Conservation (phyloP, 23 tunicate genomes). For the Clavelina lepadiformis region DNA sequence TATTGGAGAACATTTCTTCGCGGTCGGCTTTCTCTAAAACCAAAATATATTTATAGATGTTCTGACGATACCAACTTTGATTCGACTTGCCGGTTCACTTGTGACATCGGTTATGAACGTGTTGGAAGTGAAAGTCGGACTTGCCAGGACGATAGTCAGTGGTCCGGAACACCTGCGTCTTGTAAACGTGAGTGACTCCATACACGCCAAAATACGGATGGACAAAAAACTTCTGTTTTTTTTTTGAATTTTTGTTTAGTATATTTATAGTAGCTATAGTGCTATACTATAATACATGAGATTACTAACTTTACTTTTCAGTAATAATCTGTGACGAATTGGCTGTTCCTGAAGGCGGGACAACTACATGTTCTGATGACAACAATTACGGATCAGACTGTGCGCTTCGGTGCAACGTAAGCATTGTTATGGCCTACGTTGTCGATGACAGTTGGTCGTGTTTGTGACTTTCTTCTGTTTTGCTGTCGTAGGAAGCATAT, state of each 20-base stretch:
- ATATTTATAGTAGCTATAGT: neutral
- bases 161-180: slow-evolving; percentile 48
- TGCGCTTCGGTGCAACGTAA: neutral
- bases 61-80: slow-evolving; percentile 39
- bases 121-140: slow-evolving; percentile 49
- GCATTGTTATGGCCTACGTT: too few species aligned
- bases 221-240: neutral
- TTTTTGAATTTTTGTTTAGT: too few species aligned
- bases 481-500: slow-evolving; percentile 24
- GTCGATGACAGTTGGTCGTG: too few species aligned
- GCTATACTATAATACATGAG: neutral
- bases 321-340: slow-evolving; percentile 51
- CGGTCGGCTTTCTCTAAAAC: too few species aligned
- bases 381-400: slow-evolving; percentile 55
- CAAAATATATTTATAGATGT: slow-evolving; percentile 41
- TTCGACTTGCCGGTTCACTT: slow-evolving; percentile 49
- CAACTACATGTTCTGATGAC: slow-evolving; percentile 43
- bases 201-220: neutral
- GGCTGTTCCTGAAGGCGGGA: slow-evolving; percentile 40
- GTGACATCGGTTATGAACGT: slow-evolving; percentile 43
- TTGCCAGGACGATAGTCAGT: slow-evolving; percentile 73
- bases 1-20: too few species aligned
- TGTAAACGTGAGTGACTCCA: slow-evolving; percentile 57
- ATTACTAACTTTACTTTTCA: slow-evolving; percentile 5
- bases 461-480: too few species aligned